Percentiles rank a stretch among this genome's conserved stretches.
These are phyloP conservation scores for Dioctria linearis DNA, from an alignment of 2,888 invertebrate species.

Conservation along the genomic window DNA sequence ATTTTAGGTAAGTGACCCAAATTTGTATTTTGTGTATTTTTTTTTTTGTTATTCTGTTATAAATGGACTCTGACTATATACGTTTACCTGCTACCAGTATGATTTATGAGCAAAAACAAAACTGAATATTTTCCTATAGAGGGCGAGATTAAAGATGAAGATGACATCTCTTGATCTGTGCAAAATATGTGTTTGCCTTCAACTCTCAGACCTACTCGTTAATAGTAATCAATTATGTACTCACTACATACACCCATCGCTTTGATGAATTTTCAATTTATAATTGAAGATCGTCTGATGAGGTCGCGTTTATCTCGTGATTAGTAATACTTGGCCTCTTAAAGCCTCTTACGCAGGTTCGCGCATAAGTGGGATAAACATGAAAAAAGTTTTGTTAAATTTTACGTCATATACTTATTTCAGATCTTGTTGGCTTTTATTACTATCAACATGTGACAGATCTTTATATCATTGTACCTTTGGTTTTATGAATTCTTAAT, in stretches of 20 bases:
- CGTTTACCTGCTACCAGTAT: no score
- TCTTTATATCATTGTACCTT: no score
- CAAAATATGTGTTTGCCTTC: neutral
- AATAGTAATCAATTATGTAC: neutral
- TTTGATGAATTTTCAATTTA: slow-evolving; percentile 3
- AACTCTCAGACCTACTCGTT: neutral
- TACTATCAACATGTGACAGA: no score
- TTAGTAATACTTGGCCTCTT: neutral
- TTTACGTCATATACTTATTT: no score
- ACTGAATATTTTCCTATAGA: neutral
- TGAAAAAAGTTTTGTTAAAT: no score
- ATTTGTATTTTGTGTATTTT: no score
- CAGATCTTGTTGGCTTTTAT: no score
- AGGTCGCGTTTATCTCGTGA: neutral
- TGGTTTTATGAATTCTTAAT: no score
- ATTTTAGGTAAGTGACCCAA: neutral
- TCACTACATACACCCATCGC: neutral
- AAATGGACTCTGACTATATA: no score
- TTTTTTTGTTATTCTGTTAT: no score
- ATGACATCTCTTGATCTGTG: neutral
- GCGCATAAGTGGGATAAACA: neutral
- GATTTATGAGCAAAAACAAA: neutral
- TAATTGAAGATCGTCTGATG: neutral
- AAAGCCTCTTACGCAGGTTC: neutral
- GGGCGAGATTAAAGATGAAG: neutral